Base-by-base conservation (phyloP, 2,888 invertebrate genomes). In the Parasteatoda lunata region DNA sequence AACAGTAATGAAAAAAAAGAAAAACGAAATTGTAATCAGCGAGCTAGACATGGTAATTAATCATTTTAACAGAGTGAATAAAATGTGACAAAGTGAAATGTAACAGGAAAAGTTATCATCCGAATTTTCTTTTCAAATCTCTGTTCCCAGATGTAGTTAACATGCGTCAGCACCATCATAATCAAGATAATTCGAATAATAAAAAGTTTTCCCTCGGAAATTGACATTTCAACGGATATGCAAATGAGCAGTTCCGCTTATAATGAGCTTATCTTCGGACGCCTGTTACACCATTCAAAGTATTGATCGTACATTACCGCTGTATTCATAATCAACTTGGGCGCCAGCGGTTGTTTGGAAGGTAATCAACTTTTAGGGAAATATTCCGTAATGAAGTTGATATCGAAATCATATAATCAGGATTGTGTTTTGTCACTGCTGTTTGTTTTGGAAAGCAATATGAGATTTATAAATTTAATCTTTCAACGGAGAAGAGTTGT, bases 221-320 rank as follows among this genome's bases (percentile, higher is more conserved):
- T 83, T 83, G 83, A 83, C 83, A 83, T 83, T 77, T 71, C 66
- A 70, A 68, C 45, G 77, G 71, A 83, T 83, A 83, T 83, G 83
- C 83, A 83, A 83, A 83, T 83, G 83, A 77, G 64, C 83, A 52
- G 65, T 77, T 83, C 83, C 83, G 52, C 65, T 83, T 71, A 83
- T 83, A 83, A 83, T 76, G 77, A 77, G 77, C 83, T 70, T 83
- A 83, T 77, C 65, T 65, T 70, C 48, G 11, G 59, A 69, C 13
- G 71, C 83, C 72, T 48, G 51, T n/a, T 48, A 77, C 77, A 15
- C 77, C 77, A 77, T 83, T 83, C 77, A 68, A 65, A 48, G 77
- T 83, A 83, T 83, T 83, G 83, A 83, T 83, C 77, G 71, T 71
- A n/a, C 77, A 70, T 71, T 77, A 77, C 83, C 71, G 70, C 70